phyloP scores from a whole-genome alignment of 1,140 invertebrate genomes.

The Holotrichia oblita region DNA sequence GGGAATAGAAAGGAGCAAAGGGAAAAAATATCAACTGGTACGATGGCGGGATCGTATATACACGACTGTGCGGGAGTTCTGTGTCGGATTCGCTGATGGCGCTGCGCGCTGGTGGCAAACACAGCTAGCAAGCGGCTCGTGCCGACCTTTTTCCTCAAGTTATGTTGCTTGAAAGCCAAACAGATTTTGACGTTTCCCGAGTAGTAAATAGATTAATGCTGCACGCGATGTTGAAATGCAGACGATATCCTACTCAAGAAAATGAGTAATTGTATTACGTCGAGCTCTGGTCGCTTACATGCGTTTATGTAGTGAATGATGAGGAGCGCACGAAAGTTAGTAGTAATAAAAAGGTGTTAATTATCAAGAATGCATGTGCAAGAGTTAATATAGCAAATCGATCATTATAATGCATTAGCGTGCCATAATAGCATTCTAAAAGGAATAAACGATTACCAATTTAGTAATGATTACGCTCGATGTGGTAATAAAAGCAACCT shows the following conservation, averaged over 20 bases:
- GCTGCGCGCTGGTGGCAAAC: neutral
- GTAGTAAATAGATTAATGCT: slow-evolving; percentile 52
- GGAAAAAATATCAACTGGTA: slow-evolving; percentile 7
- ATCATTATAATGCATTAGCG: no score
- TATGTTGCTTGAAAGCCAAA: slow-evolving; percentile 50
- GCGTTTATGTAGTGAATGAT: slow-evolving; percentile 5
- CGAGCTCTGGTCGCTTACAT: slow-evolving; percentile 38
- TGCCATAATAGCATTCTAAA: no score
- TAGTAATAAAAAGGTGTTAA: neutral
- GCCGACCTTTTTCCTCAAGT: slow-evolving; percentile 40
- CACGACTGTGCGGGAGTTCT: neutral
- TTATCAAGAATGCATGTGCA: neutral
- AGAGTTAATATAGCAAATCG: no score
- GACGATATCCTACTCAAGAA: slow-evolving; percentile 50
- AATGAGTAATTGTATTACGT: slow-evolving; percentile 54
- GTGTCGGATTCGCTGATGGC: neutral
- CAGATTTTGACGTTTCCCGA: slow-evolving; percentile 49
- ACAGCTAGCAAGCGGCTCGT: neutral
- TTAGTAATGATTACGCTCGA: no score
- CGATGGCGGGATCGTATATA: neutral
- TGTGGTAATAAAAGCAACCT: no score
- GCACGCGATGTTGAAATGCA: slow-evolving; percentile 53
- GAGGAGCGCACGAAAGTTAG: neutral
- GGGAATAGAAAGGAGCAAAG: neutral
- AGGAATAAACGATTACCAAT: no score